phyloP scores from a whole-genome alignment of 92 coral and sea anemone species.

The Palythoa heliodiscus region DNA sequence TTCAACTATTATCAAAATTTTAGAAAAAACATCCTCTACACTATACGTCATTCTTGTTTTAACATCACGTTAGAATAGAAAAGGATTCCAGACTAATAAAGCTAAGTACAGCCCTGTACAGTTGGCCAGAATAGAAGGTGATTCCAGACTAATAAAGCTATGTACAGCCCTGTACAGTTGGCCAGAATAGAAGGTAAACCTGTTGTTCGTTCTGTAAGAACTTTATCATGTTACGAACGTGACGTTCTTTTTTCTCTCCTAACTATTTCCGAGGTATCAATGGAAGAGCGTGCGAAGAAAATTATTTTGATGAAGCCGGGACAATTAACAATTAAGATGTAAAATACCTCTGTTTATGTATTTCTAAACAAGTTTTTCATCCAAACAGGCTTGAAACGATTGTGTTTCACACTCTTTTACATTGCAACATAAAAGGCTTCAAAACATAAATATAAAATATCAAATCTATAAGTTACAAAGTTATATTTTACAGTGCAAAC shows the following conservation, averaged over 20 bases:
- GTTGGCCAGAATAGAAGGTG: no score
- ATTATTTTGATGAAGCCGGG: neutral
- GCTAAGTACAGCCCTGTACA: no score
- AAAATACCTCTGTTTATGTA: neutral
- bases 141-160: no score
- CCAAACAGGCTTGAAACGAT: neutral
- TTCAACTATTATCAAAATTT: no score
- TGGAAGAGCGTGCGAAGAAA: neutral
- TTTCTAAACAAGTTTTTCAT: neutral
- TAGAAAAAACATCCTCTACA: no score
- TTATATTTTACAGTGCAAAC: neutral
- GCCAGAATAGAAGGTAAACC: no score
- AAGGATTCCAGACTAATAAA: no score
- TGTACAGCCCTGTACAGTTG: no score
- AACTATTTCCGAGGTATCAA: neutral
- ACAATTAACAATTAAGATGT: neutral
- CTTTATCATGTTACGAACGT: no score
- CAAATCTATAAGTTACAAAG: neutral
- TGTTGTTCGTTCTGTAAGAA: no score
- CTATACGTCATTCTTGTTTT: no score
- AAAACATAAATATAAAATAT: slow-evolving; percentile 12
- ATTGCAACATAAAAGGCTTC: neutral
- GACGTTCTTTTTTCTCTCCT: neutral
- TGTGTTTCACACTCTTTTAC: slow-evolving; percentile 9
- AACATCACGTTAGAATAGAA: no score